Conservation (phyloP, 2,888 invertebrate genomes). For the Tryphoninae sp. region DNA sequence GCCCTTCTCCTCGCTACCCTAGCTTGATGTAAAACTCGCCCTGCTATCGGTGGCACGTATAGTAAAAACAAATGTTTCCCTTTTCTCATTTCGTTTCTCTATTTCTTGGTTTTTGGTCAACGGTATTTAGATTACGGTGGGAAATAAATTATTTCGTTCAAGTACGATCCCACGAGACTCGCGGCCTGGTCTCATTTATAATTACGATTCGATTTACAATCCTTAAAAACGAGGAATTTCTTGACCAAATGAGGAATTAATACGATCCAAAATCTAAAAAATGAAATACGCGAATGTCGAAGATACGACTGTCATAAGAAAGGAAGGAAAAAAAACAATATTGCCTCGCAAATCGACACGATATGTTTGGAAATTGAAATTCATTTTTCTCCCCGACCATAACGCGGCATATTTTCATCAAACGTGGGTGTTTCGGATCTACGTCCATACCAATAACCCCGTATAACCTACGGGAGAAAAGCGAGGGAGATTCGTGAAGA, state of each 20-base stretch:
- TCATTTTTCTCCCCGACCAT: constrained; percentile 52
- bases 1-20: constrained; percentile 44
- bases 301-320: background rate
- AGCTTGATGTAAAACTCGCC: constrained; percentile 12
- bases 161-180: background rate
- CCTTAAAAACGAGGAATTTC: too few relatives aligned
- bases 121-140: background rate
- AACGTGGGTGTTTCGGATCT: constrained; percentile 21
- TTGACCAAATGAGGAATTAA: too few relatives aligned
- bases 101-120: constrained; percentile 16
- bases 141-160: background rate
- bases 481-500: constrained; percentile 28
- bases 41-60: constrained; percentile 29
- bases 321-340: background rate
- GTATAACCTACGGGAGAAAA: background rate
- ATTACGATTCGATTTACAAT: too few relatives aligned
- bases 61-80: constrained; percentile 2
- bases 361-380: constrained; percentile 52
- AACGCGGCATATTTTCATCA: constrained; percentile 39
- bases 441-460: background rate
- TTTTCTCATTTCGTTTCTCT: background rate
- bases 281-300: background rate
- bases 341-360: constrained; percentile 13
- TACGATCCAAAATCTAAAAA: background rate
- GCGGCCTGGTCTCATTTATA: background rate